phyloP scores from a whole-genome alignment of 2,888 invertebrate genomes.

The Bimastos eiseni region DNA sequence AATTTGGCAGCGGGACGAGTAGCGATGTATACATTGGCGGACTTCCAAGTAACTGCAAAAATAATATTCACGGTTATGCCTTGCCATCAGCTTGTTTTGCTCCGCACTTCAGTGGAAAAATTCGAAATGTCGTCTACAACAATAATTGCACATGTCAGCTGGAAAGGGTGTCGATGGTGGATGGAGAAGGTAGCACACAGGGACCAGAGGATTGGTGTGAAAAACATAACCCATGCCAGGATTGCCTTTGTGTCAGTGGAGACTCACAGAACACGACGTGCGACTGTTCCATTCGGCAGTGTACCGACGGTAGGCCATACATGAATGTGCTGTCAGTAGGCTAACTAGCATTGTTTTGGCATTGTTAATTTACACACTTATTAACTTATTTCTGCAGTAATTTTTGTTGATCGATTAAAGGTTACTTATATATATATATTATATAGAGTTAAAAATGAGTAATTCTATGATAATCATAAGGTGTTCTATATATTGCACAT shows the following conservation, averaged over 20 bases:
- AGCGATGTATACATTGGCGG: constrained; percentile 58
- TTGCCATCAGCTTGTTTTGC: constrained; percentile 48
- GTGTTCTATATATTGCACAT: too few species aligned
- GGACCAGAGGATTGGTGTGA: background rate
- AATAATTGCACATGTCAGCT: constrained; percentile 56
- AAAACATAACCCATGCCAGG: constrained; percentile 47
- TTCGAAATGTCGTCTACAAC: constrained; percentile 57
- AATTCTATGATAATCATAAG: too few species aligned
- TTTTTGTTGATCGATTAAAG: background rate
- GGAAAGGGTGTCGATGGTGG: constrained; percentile 47
- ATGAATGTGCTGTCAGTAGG: too few species aligned
- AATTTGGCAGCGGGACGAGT: constrained; percentile 53
- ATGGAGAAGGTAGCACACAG: constrained; percentile 45
- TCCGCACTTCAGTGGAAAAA: constrained; percentile 48
- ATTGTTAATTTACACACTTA: too few species aligned
- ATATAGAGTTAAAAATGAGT: too few species aligned
- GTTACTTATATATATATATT: too few species aligned
- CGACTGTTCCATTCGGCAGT: constrained; percentile 49
- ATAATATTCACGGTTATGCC: constrained; percentile 45
- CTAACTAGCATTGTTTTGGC: too few species aligned
- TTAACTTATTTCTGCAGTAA: background rate
- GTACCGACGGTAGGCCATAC: constrained; percentile 49
- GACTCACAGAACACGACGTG: constrained; percentile 50
- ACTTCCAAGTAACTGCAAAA: constrained; percentile 46
- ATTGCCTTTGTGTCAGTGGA: constrained; percentile 53